Base-by-base conservation (phyloP, 2,113 vertebrate genomes). In the Rhinolophus ferrumequinum region DNA sequence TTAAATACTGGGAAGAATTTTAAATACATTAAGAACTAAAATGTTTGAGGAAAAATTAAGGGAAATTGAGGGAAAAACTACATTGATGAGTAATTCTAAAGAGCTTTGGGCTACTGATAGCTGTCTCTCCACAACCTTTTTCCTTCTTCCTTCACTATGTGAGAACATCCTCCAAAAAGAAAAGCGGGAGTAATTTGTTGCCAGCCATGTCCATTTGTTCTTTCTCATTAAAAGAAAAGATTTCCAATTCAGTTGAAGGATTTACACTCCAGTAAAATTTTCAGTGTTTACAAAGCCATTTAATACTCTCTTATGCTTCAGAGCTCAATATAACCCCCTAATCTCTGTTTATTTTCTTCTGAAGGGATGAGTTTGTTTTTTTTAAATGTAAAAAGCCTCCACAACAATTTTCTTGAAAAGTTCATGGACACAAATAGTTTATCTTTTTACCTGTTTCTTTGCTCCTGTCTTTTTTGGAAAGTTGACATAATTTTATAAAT, bases 311-410 rank as follows among this genome's bases (percentile, higher is more conserved):
- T 67, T 88, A 28, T 73, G 24, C 41, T 73, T 94, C 1, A 5
- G 58, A 97, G 79, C 88, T 89, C 58, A 86, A 41, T 41, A 38
- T 56, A 75, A 83, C 86, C 28, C 86, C 83, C 19, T 91, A 81
- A 95, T 93, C 89, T 81, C 66, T 86, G 44, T 62, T 96, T 56
- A 94, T 86, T 92, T 93, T 84, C 64, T 82, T 85, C 24, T 64
- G 35, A 92, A 92, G 35, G 50, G 14, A 76, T 84, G 80, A n/a
- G 5, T 77, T 95, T 50, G 10, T 21, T 73, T 76, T 76, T 92
- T 85, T 16, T 62, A 80, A 77, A 82, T 19, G 35, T 67, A 13
- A 86, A 89, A 93, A 54, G 5, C 21, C 8, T 69, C 54, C 47
- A 52, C 12, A 90, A 54, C 44, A 12, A 5, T 94, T 58, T 41